Percentiles rank a stretch among this genome's conserved stretches.
These are phyloP conservation scores for Lasioglossum albipes DNA, from an alignment of 1,140 invertebrate genomes.

Conservation along the genomic window DNA sequence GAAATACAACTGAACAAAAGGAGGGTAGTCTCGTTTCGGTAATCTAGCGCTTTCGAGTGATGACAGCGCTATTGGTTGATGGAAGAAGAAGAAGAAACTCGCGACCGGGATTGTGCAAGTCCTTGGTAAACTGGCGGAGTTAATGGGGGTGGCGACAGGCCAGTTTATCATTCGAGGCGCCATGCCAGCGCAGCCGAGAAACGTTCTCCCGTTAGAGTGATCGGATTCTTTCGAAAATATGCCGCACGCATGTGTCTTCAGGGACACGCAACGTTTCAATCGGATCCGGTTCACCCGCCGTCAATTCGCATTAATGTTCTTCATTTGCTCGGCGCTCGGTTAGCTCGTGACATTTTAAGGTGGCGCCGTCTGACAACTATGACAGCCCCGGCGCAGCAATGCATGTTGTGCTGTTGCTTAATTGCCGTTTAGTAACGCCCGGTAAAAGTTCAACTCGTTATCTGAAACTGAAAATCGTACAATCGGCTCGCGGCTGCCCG, in stretches of 20 bases:
- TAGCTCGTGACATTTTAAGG: conserved; percentile 41
- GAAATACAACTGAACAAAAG: too few relatives aligned
- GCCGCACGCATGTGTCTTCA: conserved; percentile 5
- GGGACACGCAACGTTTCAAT: conserved; percentile 39
- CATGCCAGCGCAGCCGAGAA: background rate
- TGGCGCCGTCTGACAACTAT: conserved; percentile 35
- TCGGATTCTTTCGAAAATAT: background rate
- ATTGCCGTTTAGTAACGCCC: conserved; percentile 9
- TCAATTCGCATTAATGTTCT: conserved; percentile 39
- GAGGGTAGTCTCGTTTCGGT: too few relatives aligned
- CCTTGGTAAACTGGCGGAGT: too few relatives aligned
- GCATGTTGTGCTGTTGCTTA: conserved; percentile 6
- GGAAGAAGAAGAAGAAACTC: too few relatives aligned
- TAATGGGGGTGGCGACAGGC: background rate
- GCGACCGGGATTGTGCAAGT: too few relatives aligned
- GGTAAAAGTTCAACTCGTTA: background rate
- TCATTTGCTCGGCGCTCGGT: conserved; percentile 19
- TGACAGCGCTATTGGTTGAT: too few relatives aligned
- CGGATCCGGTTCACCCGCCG: conserved; percentile 35
- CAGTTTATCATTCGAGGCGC: too few relatives aligned
- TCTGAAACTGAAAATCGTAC: background rate
- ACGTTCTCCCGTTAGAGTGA: background rate
- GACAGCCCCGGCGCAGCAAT: conserved; percentile 14
- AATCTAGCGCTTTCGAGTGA: too few relatives aligned
- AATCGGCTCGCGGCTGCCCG: background rate